Evolutionary conservation across 2,888 invertebrate species (phyloP), one percentile per base, ranked within the genome.

Genomic region (Macrosiphum euphorbiae): DNA sequence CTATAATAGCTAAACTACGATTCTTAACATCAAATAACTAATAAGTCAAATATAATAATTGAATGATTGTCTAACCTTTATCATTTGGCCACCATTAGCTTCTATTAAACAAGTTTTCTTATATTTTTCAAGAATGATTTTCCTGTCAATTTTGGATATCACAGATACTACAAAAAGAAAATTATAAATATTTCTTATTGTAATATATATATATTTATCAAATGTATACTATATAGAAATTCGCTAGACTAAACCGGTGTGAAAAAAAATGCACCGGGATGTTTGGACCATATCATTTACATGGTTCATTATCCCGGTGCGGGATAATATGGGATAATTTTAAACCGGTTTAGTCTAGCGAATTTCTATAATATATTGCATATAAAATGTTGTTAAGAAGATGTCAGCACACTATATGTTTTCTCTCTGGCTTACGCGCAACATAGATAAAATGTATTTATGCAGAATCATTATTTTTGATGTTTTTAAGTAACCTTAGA

Each of bases 61-160:
- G 13, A 85, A 84, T 58, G 35, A 85, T 89, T 55, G 26, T 85
- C 55, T n/a, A 44, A 94, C 94, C 94, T 94, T 94, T 87, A 87
- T 90, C 90, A 94, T 86, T 50, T 94, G 86, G 1, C 94, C 94
- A 61, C 94, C 94, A 86, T 90, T 90, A 41, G 90, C 86, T 94
- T 90, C 94, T 61, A 94, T 94, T 67, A 94, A 86, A 67, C 90
- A 50, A 28, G 94, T 94, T 26, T 94, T 90, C 1, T 86, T 90
- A 20, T 94, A 94, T 26, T 94, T 94, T 41, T 90, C 94, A 47
- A 94, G 16, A 50, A 94, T 86, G 13, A 94, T 85, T 50, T 86
- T 86, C 44, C 61, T 94, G 41, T 94, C 94, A 5, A 94, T 86
- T 52, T 94, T 94, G 26, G 94, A 94, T 87, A 90, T 61, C 47